phyloP scores from a whole-genome alignment of 2,113 vertebrate species.

The Acanthochromis polyacanthus region DNA sequence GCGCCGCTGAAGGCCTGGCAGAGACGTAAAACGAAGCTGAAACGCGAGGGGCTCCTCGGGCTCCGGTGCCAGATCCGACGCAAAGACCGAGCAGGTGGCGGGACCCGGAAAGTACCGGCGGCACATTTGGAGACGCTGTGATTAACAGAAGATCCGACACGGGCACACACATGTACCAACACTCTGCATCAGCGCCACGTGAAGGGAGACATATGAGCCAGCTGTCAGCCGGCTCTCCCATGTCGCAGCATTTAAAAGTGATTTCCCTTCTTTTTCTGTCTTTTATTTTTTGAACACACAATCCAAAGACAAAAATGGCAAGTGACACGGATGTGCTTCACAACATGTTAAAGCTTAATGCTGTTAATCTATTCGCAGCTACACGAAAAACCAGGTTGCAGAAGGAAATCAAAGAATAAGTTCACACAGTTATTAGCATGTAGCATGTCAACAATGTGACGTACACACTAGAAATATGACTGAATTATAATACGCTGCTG shows the following conservation, averaged over 20 bases:
- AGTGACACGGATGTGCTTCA: slow-evolving; percentile 8
- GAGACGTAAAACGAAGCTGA: slow-evolving; percentile 69
- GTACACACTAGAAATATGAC: no score
- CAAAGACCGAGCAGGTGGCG: slow-evolving; percentile 70
- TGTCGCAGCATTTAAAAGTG: background rate
- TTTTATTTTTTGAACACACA: slow-evolving; percentile 5
- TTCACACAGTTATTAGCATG: no score
- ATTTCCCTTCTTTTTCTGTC: background rate
- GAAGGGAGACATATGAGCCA: slow-evolving; percentile 38
- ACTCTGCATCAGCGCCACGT: slow-evolving; percentile 8
- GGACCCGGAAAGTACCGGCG: slow-evolving; percentile 45
- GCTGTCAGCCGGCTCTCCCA: slow-evolving; percentile 46
- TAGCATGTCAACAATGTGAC: no score
- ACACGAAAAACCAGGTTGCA: no score
- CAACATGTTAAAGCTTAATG: no score
- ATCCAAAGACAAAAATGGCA: slow-evolving; percentile 1
- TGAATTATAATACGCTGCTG: no score
- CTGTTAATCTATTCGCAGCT: no score
- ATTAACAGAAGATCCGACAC: slow-evolving; percentile 45
- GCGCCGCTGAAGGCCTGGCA: slow-evolving; percentile 27
- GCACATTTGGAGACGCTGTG: slow-evolving; percentile 40
- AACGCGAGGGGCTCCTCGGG: slow-evolving; percentile 47
- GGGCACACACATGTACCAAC: slow-evolving; percentile 18
- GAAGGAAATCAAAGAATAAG: no score
- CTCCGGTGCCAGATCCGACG: slow-evolving; percentile 2